A percentile compares a stretch with the other conserved stretches of the same genome.
Conservation (phyloP, 2,113 vertebrate genomes). For the Suricata suricatta region DNA sequence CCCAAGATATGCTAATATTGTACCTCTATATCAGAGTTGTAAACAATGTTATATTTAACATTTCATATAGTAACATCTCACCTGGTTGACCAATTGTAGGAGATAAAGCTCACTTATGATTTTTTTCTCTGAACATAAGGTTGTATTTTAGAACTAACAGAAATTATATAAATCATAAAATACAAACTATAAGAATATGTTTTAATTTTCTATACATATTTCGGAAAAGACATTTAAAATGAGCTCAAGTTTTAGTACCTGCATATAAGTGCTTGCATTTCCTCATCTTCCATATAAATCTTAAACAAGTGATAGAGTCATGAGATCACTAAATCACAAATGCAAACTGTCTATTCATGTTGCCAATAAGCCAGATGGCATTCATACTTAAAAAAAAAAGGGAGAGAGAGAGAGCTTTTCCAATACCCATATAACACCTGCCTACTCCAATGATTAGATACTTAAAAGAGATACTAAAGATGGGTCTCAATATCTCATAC, state of each 20-base stretch:
- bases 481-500: neutral
- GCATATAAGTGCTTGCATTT: neutral
- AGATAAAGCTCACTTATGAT: neutral
- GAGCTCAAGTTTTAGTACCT: neutral
- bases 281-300: neutral
- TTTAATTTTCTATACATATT: neutral
- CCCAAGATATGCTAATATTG: neutral
- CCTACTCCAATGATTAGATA: neutral
- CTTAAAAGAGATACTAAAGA: neutral
- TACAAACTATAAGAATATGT: neutral
- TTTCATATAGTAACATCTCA: neutral
- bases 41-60: neutral
- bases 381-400: neutral
- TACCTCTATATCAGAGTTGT: neutral
- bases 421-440: slow-evolving; percentile 6
- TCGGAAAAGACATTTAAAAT: neutral
- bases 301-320: slow-evolving; percentile 19
- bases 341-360: neutral
- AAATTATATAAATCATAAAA: neutral
- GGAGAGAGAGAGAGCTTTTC: neutral
- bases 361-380: slow-evolving; percentile 55
- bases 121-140: neutral
- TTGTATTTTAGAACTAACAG: neutral
- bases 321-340: slow-evolving; percentile 20
- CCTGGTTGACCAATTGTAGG: neutral